A percentile compares a stretch with the other conserved stretches of the same genome.
phyloP scores from a whole-genome alignment of 1,140 invertebrate genomes.

The Epicauta chinensis region DNA sequence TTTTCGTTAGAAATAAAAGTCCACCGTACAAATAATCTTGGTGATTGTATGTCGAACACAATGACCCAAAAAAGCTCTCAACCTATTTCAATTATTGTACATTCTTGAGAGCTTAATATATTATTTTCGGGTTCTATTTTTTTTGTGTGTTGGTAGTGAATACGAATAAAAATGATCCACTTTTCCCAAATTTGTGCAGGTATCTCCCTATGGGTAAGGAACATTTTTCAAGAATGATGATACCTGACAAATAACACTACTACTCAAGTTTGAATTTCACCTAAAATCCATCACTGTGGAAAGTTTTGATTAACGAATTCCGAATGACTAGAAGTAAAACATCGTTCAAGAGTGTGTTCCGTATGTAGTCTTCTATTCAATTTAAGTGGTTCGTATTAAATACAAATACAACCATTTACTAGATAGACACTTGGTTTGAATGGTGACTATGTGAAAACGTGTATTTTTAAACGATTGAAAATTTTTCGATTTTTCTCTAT shows the following conservation, averaged over 20 bases:
- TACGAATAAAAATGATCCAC: conserved; percentile 11
- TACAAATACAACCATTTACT: conserved; percentile 14
- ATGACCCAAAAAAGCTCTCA: too few species aligned
- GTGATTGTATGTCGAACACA: too few species aligned
- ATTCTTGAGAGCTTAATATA: too few species aligned
- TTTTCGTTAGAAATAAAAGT: too few species aligned
- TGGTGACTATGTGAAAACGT: too few species aligned
- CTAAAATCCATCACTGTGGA: background rate
- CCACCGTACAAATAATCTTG: too few species aligned
- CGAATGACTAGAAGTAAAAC: conserved; percentile 1
- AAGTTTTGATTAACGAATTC: conserved; percentile 16
- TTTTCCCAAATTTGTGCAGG: conserved; percentile 2
- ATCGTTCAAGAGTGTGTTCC: background rate
- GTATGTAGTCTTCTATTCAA: conserved; percentile 4
- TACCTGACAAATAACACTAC: conserved; percentile 2
- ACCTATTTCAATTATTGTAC: too few species aligned
- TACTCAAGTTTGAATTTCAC: background rate
- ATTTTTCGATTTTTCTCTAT: too few species aligned
- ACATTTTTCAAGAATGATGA: background rate
- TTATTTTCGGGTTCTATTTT: too few species aligned
- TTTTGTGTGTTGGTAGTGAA: too few species aligned
- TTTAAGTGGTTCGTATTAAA: conserved; percentile 12
- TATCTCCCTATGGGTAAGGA: background rate
- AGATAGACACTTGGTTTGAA: background rate
- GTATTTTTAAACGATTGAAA: too few species aligned